Percentiles rank a stretch among this genome's conserved stretches.
Conservation (phyloP, 23 tunicate genomes). For the Halocynthia aurantium region DNA sequence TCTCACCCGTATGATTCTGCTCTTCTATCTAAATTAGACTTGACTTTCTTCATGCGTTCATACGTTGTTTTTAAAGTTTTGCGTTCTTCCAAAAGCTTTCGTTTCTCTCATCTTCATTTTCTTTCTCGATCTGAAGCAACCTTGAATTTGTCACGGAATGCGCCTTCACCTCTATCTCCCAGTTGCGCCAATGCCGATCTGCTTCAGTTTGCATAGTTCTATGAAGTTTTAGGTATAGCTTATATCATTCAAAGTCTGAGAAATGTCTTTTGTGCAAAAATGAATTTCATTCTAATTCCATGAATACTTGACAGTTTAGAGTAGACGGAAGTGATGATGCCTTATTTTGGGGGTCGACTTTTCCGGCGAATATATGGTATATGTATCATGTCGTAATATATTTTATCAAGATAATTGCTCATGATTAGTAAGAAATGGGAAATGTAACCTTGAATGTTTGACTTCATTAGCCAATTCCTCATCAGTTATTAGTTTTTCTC, state of each 20-base stretch:
- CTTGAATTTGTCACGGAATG: constrained; percentile 46
- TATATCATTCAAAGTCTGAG: too few relatives aligned
- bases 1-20: constrained; percentile 52
- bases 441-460: constrained; percentile 6
- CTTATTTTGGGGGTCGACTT: too few relatives aligned
- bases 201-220: constrained; percentile 67
- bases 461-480: constrained; percentile 32
- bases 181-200: constrained; percentile 62
- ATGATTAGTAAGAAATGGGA: too few relatives aligned
- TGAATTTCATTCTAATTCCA: too few relatives aligned
- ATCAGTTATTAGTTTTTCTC: constrained; percentile 48
- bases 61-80: constrained; percentile 37
- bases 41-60: constrained; percentile 25
- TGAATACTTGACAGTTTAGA: too few relatives aligned
- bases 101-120: constrained; percentile 31
- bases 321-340: too few relatives aligned
- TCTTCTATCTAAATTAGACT: constrained; percentile 30
- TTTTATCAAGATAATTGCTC: too few relatives aligned
- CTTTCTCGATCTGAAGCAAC: constrained; percentile 33
- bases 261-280: too few relatives aligned
- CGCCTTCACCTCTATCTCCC: constrained; percentile 78
- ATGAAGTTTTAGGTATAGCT: not conserved
- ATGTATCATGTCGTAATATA: too few relatives aligned
- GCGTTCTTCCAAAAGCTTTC: constrained; percentile 34
- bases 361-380: too few relatives aligned